Base-by-base conservation (phyloP, 2,113 vertebrate species). In the Campylorhamphus procurvoides region DNA sequence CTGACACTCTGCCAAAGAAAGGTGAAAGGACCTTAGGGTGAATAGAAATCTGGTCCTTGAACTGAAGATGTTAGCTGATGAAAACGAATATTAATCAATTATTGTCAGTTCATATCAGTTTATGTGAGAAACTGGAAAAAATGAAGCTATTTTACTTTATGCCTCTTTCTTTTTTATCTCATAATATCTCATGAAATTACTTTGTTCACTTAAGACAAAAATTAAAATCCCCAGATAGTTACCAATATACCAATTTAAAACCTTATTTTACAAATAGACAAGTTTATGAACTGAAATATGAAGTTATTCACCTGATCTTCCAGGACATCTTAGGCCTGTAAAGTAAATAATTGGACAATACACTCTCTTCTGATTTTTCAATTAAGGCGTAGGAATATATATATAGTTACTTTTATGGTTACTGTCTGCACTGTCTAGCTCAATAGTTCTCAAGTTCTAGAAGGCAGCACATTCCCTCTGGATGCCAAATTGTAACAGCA, bases 1-100 rank as follows among this genome's bases (percentile, higher is more conserved):
- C 91, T 91, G 91, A 96, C 24, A 31, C 37, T 79, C 67, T 93
- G 88, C 73, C 90, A 89, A 86, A 71, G 52, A 62, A 44, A 74
- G 44, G 18, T 77, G 88, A 84, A 94, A 86, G 29, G 17, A 92
- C 83, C 53, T 75, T 46, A 53, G 59, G 66, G 23, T 82, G 80
- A 88, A 90, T 35, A 75, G 86, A 94, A 93, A 71, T 64, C 52
- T 72, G 74, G 60, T 67, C 53, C 74, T 76, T 85, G 78, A 87
- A 91, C 84, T 82, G 85, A 67, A 90, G 31, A 42, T 3, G 8
- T 62, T 74, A 80, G 62, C 67, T 82, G 67, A 68, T 27, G 37
- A 90, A 92, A 96, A 94, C 6, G 1, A 46, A 35, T 39, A 49
- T 55, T 42, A 60, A 91, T 62, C 47, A 40, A 16, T 87, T 90